Evolutionary conservation across 2,113 vertebrate species (phyloP).

Genomic region (Odocoileus hemionus): DNA sequence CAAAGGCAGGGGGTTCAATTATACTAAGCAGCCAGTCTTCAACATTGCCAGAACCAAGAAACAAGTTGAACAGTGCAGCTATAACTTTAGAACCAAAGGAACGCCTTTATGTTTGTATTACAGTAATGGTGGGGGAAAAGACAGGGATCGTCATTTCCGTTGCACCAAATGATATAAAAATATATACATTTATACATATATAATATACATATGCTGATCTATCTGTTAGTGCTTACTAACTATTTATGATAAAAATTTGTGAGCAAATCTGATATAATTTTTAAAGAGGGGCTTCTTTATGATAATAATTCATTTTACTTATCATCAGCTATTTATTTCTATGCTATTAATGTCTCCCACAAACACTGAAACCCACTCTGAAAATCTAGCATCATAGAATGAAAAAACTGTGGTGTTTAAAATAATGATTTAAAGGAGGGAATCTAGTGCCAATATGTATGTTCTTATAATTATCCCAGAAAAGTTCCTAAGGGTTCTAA

Average conservation of each 20-base stretch:
- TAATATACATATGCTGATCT: neutral
- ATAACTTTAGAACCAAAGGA: neutral
- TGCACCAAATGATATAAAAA: neutral
- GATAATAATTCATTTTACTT: neutral
- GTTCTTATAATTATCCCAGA: constrained; percentile 3
- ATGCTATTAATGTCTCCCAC: neutral
- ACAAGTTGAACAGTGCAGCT: neutral
- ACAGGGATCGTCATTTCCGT: neutral
- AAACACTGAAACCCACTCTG: neutral
- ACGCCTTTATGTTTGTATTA: neutral
- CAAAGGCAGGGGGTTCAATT: neutral
- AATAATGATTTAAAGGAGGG: neutral
- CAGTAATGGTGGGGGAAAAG: too few species aligned
- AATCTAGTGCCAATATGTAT: neutral
- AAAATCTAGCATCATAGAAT: neutral
- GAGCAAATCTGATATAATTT: neutral
- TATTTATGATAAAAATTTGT: neutral
- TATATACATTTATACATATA: neutral
- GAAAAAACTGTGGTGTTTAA: neutral
- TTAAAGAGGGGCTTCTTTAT: neutral
- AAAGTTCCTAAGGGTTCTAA: constrained; percentile 44
- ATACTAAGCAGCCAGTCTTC: neutral
- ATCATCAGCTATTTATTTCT: neutral
- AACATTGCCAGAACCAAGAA: neutral
- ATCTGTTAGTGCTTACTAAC: neutral